Evolutionary conservation across 2,113 vertebrate species (phyloP).

Genomic region (Pundamilia nyererei): DNA sequence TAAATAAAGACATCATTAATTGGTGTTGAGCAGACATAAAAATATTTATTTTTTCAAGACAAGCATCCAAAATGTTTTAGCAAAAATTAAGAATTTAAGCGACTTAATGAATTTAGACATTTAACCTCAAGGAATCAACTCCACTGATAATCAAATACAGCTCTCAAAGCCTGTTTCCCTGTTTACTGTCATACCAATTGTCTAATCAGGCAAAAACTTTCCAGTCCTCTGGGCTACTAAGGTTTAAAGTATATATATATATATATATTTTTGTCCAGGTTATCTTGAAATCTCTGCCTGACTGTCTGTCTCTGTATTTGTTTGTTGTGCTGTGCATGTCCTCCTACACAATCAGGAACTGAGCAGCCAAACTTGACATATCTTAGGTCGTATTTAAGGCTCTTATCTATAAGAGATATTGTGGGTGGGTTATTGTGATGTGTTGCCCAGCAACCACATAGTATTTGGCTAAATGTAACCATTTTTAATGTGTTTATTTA

Average conservation of each 20-base stretch:
- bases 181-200: neutral
- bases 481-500: neutral
- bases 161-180: neutral
- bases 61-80: neutral
- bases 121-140: neutral
- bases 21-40: accelerated
- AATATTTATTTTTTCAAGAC: neutral
- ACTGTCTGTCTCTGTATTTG: neutral
- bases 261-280: neutral
- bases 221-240: neutral
- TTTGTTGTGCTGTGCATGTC: neutral
- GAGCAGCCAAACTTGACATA: neutral
- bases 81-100: neutral
- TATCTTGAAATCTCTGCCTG: neutral
- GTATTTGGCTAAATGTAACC: neutral
- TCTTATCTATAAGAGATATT: neutral
- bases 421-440: neutral
- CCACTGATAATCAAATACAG: neutral
- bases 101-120: neutral
- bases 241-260: neutral
- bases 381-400: neutral
- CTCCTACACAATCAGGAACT: neutral
- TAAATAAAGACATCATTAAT: neutral
- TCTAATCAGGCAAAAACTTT: neutral
- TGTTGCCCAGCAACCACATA: neutral